Conservation (phyloP, 2,113 vertebrate genomes). For the Aptenodytes patagonicus region DNA sequence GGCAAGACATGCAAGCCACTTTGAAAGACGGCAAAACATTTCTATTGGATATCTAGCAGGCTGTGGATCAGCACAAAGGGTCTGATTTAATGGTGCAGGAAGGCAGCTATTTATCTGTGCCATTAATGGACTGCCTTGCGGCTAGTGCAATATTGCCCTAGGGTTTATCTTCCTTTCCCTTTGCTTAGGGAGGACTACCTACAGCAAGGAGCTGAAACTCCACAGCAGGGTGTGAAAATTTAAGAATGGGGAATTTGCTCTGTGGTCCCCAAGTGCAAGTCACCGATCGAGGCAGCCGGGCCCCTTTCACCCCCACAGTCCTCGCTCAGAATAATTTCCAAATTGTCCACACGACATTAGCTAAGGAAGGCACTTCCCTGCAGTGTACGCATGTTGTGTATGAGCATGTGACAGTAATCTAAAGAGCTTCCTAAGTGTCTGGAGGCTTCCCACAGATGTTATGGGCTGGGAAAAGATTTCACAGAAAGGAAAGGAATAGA, state of each 20-base stretch:
- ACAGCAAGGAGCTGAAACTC: not conserved
- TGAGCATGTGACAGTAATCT: not conserved
- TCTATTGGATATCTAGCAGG: not conserved
- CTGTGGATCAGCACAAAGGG: not conserved
- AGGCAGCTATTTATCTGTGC: not conserved
- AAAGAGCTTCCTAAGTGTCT: not conserved
- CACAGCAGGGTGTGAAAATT: not conserved
- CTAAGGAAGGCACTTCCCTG: not conserved
- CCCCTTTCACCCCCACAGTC: not conserved
- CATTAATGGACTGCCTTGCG: not conserved
- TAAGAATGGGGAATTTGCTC: not conserved
- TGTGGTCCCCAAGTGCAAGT: not conserved
- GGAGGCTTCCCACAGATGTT: not conserved
- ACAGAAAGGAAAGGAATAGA: not conserved
- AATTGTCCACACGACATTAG: not conserved
- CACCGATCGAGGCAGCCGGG: accelerated
- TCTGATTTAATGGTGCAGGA: not conserved
- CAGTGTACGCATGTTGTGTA: accelerated
- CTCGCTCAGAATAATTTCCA: not conserved
- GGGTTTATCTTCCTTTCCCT: not conserved
- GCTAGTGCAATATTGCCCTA: not conserved
- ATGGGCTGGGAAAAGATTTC: not conserved
- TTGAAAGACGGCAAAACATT: not conserved
- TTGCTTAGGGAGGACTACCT: not conserved
- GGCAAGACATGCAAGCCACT: not conserved